Evolutionary conservation across 2,797 vertebrate species (phyloP).

Genomic region (Gobio occitaniae): DNA sequence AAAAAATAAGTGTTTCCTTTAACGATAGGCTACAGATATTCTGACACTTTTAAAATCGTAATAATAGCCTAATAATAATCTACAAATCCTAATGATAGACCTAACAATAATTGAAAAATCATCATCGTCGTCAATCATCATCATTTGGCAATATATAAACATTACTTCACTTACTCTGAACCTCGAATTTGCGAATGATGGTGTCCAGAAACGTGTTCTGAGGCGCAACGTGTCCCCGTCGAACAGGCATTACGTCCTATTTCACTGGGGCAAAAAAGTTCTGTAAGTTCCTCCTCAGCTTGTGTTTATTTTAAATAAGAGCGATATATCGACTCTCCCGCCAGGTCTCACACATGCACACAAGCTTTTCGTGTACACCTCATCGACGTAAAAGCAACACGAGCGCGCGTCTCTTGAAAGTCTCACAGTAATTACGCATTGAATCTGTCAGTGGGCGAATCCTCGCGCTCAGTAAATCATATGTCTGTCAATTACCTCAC

Average conservation of each 20-base stretch:
- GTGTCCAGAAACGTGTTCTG: constrained; percentile 92
- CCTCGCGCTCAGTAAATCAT: neutral
- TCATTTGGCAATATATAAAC: constrained; percentile 3
- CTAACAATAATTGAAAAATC: neutral
- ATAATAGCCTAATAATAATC: neutral
- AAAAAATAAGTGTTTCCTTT: neutral
- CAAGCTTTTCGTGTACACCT: neutral
- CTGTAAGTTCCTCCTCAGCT: neutral
- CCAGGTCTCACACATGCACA: neutral
- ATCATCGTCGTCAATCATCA: neutral
- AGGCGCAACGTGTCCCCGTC: constrained; percentile 89
- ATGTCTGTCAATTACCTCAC: constrained; percentile 16
- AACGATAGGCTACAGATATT: neutral
- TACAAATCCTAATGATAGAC: neutral
- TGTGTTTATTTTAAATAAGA: neutral
- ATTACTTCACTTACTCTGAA: constrained; percentile 79
- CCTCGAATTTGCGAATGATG: constrained; percentile 92
- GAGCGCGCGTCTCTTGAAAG: neutral
- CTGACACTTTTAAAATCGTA: neutral
- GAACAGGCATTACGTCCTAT: constrained; percentile 82
- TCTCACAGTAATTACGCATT: neutral
- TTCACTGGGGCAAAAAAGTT: constrained; percentile 24
- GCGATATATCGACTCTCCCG: neutral
- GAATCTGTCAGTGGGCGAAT: constrained; percentile 3
- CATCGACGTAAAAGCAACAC: constrained; percentile 3